Evolutionary conservation across 2,113 vertebrate species (phyloP).

Genomic region (Crotalus helleri): DNA sequence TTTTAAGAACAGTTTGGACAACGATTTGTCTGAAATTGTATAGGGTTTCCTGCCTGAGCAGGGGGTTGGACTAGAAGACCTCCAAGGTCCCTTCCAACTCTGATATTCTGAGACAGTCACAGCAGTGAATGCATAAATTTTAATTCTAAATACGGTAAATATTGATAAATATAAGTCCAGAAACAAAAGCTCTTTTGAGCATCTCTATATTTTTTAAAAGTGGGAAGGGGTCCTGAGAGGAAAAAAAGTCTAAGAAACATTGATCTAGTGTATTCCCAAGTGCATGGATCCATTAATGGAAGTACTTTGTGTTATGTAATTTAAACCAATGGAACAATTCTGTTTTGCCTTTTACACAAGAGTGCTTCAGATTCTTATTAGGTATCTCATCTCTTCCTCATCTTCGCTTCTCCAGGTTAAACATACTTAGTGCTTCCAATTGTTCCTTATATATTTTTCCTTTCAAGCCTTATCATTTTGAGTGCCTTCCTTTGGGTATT

Average conservation of each 20-base stretch:
- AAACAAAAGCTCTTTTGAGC: neutral
- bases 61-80: neutral
- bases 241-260: neutral
- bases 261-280: neutral
- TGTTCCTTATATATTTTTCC: neutral
- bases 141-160: neutral
- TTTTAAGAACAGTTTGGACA: neutral
- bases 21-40: neutral
- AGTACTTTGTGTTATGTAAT: neutral
- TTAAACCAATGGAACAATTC: neutral
- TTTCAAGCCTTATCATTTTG: neutral
- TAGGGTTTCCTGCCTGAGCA: neutral
- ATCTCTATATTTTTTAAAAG: neutral
- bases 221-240: neutral
- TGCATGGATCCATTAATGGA: neutral
- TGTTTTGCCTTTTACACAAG: neutral
- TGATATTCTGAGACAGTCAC: neutral
- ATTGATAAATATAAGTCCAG: neutral
- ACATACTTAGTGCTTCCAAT: neutral
- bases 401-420: neutral
- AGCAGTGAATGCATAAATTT: neutral
- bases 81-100: neutral
- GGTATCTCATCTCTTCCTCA: neutral
- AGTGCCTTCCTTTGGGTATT: neutral
- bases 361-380: neutral